Evolutionary conservation across 2,113 vertebrate species (phyloP), one percentile per base, ranked within the genome.

Genomic region (Stegostoma tigrinum): DNA sequence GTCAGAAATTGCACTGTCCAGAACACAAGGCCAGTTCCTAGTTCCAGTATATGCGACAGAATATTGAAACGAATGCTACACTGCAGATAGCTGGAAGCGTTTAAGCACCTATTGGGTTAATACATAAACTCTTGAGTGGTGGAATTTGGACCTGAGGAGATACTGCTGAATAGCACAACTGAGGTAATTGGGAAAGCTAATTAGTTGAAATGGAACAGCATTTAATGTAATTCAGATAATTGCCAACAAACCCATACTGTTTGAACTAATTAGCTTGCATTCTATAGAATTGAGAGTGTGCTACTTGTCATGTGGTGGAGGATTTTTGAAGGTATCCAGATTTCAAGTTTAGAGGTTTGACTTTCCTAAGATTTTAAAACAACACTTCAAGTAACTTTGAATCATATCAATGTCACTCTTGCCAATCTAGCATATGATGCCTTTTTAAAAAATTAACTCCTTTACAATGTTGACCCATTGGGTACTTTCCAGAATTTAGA

Each of bases 221-320:
- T 83, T 83, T 83, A 83, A 83, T 83, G 80, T 83, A 21, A 83
- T 83, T 83, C 80, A 83, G 80, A 83, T 83, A 83, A 83, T 83
- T 83, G 80, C 80, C 80, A 83, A 45, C 80, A 83, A 80, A 83
- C 80, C 19, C 42, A 17, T 83, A 38, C 80, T 83, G 38, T 83
- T 83, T 83, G 80, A 83, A 83, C 80, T 83, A 83, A 83, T 83
- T 83, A 83, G 42, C 80, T 83, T 83, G n/a, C 80, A 83, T 83
- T 83, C 38, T 83, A 83, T 83, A 83, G 38, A 42, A 83, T 83
- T 83, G 17, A 83, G 38, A 42, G n/a, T 21, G 80, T 3, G n/a
- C 80, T 83, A 42, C 42, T 83, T 10, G 34, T 78, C 8, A 23
- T 78, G 30, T 2, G 72, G 72, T 78, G 30, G n/a, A 38, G 14